Conservation (phyloP, 2,113 vertebrate genomes). For the Scopus umbretta region DNA sequence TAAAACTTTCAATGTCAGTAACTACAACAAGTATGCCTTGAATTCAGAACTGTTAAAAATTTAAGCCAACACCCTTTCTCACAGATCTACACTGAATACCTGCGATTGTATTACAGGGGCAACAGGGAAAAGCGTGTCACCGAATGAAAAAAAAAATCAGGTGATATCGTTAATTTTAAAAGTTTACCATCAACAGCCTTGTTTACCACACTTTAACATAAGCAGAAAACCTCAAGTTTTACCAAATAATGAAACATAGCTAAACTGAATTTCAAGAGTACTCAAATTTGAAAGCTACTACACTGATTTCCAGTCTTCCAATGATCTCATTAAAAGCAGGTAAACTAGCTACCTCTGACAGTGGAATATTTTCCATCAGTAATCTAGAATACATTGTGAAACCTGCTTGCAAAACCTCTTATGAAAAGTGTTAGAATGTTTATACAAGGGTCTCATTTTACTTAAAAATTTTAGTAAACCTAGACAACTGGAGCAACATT, state of each 20-base stretch:
- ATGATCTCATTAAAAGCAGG: neutral
- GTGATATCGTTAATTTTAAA: neutral
- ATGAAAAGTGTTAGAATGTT: neutral
- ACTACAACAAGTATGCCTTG: neutral
- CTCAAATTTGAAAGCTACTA: neutral
- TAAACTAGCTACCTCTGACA: neutral
- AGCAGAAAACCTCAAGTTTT: neutral
- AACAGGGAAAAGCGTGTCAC: neutral
- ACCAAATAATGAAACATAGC: neutral
- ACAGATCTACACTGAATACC: neutral
- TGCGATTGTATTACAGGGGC: rapidly evolving
- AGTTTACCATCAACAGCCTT: neutral
- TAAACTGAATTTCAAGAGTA: neutral
- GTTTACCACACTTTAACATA: neutral
- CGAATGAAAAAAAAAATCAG: neutral
- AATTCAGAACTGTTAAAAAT: neutral
- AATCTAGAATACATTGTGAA: neutral
- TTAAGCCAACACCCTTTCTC: neutral
- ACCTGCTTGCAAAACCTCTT: neutral
- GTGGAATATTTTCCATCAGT: neutral
- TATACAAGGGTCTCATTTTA: neutral
- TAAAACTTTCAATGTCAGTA: neutral
- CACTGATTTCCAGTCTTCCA: neutral
- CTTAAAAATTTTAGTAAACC: neutral
- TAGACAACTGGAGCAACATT: neutral